Conservation (phyloP, 92 coral and sea anemone genomes). For the Anthopleura xanthogrammica region DNA sequence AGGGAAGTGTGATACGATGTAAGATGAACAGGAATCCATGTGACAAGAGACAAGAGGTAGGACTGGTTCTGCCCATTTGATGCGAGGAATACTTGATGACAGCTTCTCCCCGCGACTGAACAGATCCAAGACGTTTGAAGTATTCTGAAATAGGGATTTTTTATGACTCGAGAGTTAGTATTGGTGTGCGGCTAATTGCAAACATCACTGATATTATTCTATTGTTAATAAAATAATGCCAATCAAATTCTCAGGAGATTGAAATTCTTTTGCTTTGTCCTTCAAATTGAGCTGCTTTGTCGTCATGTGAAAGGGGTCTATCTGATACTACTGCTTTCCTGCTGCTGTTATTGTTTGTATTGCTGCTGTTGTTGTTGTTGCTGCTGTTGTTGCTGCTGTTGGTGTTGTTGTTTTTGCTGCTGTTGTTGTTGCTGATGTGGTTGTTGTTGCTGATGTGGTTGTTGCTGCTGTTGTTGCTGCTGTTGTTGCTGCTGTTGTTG, state of each 20-base stretch:
- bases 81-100: constrained; percentile 61
- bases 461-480: neutral
- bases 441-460: neutral
- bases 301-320: too few species aligned
- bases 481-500: neutral
- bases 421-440: neutral
- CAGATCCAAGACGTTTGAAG: constrained; percentile 46
- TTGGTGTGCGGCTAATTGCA: too few species aligned
- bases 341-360: too few species aligned
- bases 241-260: too few species aligned
- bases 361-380: neutral
- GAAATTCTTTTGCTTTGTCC: too few species aligned
- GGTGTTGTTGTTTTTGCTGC: neutral
- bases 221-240: too few species aligned
- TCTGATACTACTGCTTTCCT: too few species aligned
- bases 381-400: neutral
- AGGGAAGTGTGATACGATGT: constrained; percentile 44
- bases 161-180: neutral
- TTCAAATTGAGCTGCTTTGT: too few species aligned
- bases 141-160: constrained; percentile 25
- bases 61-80: constrained; percentile 81
- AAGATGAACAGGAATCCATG: constrained; percentile 57
- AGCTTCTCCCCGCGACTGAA: constrained; percentile 67
- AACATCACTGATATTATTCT: too few species aligned
- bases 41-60: constrained; percentile 39